Percentiles rank a stretch among this genome's conserved stretches.
Evolutionary conservation across 2,797 vertebrate species (phyloP).

Genomic region (Melanotaenia trifasciata): DNA sequence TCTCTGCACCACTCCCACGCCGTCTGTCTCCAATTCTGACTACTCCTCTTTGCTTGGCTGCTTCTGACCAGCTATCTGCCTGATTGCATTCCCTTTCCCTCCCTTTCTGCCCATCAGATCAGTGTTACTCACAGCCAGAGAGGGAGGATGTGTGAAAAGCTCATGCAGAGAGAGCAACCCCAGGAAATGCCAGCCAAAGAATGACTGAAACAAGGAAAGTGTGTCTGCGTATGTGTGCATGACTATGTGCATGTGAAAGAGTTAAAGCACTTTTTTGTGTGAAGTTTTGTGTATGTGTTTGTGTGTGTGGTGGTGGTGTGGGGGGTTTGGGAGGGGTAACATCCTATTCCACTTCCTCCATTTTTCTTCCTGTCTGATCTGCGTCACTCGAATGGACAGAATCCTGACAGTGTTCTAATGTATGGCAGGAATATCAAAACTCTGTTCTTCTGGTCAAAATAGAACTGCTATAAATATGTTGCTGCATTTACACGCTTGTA

Average conservation of each 20-base stretch:
- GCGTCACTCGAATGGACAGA: constrained; percentile 52
- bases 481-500: constrained; percentile 13
- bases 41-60: constrained; percentile 63
- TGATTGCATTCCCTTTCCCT: constrained; percentile 61
- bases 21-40: constrained; percentile 66
- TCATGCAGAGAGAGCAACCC: constrained; percentile 68
- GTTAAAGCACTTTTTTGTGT: constrained; percentile 9
- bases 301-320: constrained; percentile 15
- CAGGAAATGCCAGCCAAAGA: constrained; percentile 70
- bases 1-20: constrained; percentile 53
- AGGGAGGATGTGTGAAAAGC: constrained; percentile 73
- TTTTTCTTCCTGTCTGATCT: constrained; percentile 61
- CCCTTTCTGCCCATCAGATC: constrained; percentile 64
- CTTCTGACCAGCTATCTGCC: constrained; percentile 71
- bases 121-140: constrained; percentile 58
- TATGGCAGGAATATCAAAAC: constrained; percentile 49
- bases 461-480: constrained; percentile 36
- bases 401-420: constrained; percentile 54
- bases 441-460: constrained; percentile 44
- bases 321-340: not conserved
- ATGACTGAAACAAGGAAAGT: constrained; percentile 63
- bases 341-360: constrained; percentile 38
- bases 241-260: constrained; percentile 6
- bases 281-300: constrained; percentile 13
- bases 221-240: constrained; percentile 30